These are phyloP conservation scores for Ophiodon elongatus DNA, from an alignment of 2,113 vertebrate genomes.

Conservation along the genomic window DNA sequence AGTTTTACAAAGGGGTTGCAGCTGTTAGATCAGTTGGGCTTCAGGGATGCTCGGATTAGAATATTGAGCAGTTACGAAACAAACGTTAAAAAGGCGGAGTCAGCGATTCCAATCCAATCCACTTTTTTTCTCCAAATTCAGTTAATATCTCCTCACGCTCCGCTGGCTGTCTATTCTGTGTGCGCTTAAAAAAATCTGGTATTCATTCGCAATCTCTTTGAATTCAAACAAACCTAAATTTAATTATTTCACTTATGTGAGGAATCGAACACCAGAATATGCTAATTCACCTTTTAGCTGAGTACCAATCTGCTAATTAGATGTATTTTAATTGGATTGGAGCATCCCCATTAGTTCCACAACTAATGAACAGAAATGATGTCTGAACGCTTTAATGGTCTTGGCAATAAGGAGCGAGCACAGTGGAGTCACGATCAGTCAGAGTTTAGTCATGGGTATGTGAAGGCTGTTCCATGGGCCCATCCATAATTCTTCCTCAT, in stretches of 20 bases:
- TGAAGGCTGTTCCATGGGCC: slow-evolving; percentile 98
- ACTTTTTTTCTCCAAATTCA: background rate
- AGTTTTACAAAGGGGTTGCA: slow-evolving; percentile 38
- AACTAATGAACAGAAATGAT: slow-evolving; percentile 33
- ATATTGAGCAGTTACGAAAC: slow-evolving; percentile 19
- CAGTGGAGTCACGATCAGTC: slow-evolving; percentile 71
- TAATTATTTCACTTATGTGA: background rate
- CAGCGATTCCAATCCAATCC: background rate
- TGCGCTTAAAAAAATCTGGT: background rate
- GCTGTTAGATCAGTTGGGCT: slow-evolving; percentile 34
- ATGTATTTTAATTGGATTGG: slow-evolving; percentile 19
- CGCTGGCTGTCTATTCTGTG: background rate
- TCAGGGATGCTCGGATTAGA: slow-evolving; percentile 24
- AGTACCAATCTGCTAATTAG: slow-evolving; percentile 24
- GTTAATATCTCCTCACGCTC: background rate
- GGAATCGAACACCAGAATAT: slow-evolving; percentile 18
- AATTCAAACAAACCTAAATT: slow-evolving; percentile 18
- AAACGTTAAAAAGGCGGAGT: background rate
- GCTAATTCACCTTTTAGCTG: slow-evolving; percentile 29
- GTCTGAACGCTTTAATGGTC: slow-evolving; percentile 29
- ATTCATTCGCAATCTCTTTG: background rate
- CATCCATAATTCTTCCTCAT: slow-evolving; percentile 98
- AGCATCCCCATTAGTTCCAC: slow-evolving; percentile 43
- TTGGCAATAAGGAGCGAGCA: slow-evolving; percentile 39
- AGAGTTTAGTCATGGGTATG: slow-evolving; percentile 99